Evolutionary conservation across 2,797 vertebrate genomes (phyloP).

Genomic region (Falco berigora): DNA sequence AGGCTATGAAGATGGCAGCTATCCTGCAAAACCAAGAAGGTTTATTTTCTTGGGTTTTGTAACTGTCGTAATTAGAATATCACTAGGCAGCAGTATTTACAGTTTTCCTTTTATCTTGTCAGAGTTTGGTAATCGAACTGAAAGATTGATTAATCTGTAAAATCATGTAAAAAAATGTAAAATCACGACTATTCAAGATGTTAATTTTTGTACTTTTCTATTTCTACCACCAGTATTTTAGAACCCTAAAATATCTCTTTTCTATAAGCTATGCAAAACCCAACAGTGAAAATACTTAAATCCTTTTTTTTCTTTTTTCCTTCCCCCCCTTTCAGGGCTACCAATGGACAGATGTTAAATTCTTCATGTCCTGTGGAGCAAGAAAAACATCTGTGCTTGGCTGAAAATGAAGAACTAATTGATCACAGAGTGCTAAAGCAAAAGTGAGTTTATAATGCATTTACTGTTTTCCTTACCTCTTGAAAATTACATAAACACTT

Average conservation of each 20-base stretch:
- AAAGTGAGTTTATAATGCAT: conserved; percentile 47
- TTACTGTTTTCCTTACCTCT: background rate
- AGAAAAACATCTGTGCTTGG: background rate
- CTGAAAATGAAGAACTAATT: conserved; percentile 14
- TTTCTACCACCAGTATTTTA: background rate
- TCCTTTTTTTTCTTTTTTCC: background rate
- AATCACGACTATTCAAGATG: background rate
- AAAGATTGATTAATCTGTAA: background rate
- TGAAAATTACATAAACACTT: background rate
- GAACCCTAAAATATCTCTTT: background rate
- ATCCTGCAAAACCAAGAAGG: background rate
- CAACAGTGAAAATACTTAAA: background rate
- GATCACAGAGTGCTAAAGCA: conserved; percentile 70
- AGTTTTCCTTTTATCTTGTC: background rate
- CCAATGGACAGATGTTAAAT: background rate
- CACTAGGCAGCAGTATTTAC: background rate
- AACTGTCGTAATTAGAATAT: background rate
- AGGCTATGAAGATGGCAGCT: background rate
- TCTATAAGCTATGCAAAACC: background rate
- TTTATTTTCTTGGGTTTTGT: background rate
- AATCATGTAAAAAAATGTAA: too few species aligned
- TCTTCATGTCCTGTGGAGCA: background rate
- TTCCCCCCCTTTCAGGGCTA: background rate
- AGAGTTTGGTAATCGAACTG: background rate
- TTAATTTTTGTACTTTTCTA: background rate